Evolutionary conservation across 2,888 invertebrate species (phyloP).

Genomic region (Drosophila ezoana): DNA sequence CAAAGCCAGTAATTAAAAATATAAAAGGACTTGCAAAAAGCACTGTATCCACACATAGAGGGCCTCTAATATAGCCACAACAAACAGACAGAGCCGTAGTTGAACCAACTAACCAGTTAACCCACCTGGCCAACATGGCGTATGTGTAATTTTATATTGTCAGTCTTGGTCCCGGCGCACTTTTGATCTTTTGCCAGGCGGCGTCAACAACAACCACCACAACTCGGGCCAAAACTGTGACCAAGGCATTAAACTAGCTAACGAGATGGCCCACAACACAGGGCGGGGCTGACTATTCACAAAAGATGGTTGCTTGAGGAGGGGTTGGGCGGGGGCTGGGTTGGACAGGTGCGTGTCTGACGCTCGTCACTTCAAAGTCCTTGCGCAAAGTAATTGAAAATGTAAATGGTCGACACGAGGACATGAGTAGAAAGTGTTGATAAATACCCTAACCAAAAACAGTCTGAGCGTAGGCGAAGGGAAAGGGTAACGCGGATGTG

Average conservation of each 20-base stretch:
- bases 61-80: constrained; percentile 51
- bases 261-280: constrained; percentile 44
- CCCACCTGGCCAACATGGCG: constrained; percentile 56
- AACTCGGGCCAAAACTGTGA: constrained; percentile 27
- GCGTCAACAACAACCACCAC: constrained; percentile 9
- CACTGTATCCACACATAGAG: constrained; percentile 17
- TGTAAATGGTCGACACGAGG: constrained; percentile 67
- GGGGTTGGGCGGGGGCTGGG: neutral
- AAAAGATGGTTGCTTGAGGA: neutral
- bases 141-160: constrained; percentile 76
- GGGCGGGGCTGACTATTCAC: constrained; percentile 18
- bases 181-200: constrained; percentile 63
- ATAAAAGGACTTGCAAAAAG: constrained; percentile 44
- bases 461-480: neutral
- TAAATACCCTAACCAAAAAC: constrained; percentile 14
- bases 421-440: constrained; percentile 30
- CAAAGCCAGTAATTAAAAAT: constrained; percentile 66
- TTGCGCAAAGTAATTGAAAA: constrained; percentile 74
- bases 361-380: constrained; percentile 68
- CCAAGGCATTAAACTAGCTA: constrained; percentile 52
- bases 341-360: constrained; percentile 59
- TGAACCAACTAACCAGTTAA: constrained; percentile 27
- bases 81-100: constrained; percentile 28
- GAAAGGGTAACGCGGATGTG: constrained; percentile 5
- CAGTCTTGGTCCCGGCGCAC: constrained; percentile 41